Evolutionary conservation across 2,797 vertebrate species (phyloP).

Genomic region (Australoheros facetus): DNA sequence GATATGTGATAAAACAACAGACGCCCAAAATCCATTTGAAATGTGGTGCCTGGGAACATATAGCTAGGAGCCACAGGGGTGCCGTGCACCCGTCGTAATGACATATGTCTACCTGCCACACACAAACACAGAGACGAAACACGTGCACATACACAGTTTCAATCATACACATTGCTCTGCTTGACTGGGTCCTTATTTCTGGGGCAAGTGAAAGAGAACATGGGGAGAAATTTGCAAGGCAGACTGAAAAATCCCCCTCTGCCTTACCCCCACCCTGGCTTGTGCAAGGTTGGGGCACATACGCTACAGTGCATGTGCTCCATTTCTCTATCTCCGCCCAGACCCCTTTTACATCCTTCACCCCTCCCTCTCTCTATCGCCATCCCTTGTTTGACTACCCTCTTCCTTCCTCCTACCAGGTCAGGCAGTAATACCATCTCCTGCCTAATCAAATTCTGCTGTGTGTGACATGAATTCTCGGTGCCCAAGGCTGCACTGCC

Average conservation of each 20-base stretch:
- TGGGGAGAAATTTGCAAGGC: conserved; percentile 62
- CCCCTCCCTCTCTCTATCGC: conserved; percentile 34
- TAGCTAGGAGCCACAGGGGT: conserved; percentile 56
- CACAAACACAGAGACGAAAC: conserved; percentile 26
- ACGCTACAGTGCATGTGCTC: conserved; percentile 34
- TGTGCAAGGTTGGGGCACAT: conserved; percentile 13
- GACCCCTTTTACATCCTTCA: neutral
- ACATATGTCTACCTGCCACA: conserved; percentile 51
- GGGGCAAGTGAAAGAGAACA: conserved; percentile 54
- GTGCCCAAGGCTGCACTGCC: conserved; percentile 59
- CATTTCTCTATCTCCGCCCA: conserved; percentile 39
- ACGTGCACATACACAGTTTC: conserved; percentile 34
- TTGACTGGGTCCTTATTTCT: conserved; percentile 64
- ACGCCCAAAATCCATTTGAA: conserved; percentile 65
- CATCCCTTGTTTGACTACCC: conserved; percentile 61
- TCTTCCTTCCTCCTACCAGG: conserved; percentile 69
- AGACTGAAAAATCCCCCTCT: conserved; percentile 30
- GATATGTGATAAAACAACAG: conserved; percentile 66
- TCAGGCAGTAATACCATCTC: conserved; percentile 70
- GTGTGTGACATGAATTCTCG: conserved; percentile 70
- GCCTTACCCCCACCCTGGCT: conserved; percentile 16
- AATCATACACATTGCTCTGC: conserved; percentile 56
- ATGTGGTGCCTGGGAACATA: conserved; percentile 54
- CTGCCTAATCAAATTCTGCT: conserved; percentile 75
- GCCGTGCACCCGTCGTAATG: conserved; percentile 44